Evolutionary conservation across 2,888 invertebrate species (phyloP), one percentile per base, ranked within the genome.

Genomic region (Disparrhopalites patrizii): DNA sequence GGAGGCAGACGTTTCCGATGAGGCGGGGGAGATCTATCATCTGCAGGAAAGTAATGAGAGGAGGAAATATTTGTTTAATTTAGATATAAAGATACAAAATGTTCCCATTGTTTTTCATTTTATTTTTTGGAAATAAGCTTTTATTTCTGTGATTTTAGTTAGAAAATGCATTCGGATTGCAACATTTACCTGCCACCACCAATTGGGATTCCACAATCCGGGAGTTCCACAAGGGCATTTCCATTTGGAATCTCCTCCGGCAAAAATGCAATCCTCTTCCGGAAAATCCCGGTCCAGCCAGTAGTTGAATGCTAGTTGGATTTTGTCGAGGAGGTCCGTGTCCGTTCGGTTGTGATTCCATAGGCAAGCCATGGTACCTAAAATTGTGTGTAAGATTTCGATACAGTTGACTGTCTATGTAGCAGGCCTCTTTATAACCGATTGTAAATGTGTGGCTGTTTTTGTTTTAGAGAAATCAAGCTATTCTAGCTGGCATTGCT

Each of bases 171-270:
- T n/a, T n/a, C n/a, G n/a, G n/a, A n/a, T n/a, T 33, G 15, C 15
- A 40, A 3, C 18, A 7, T 18, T 13, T 18, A 40, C 40, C 13
- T 40, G 40, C 15, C 18, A 52, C 27, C 52, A 66, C 66, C 66
- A 66, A 25, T 66, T 66, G 0, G 62, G 50, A 36, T 66, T 66
- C 66, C 66, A 66, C 43, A 62, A 43, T 0, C 66, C 66, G 18
- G 66, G 66, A 5, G 66, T 66, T 1, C 66, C 66, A 43, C 66
- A 66, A 10, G 66, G 66, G 30, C 66, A 66, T 3, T 31, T 43
- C 20, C 38, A 54, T n/a, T 62, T 28, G 20, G 31, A 40, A 2
- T 23, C 3, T 1, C 66, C 66, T 3, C 66, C 66, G 8, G 62
- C 67, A 23, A 36, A 62, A n/a, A 66, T 62, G 25, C 66, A 66